These are phyloP conservation scores for Oxytorus armatus DNA, from an alignment of 2,888 invertebrate genomes.

Conservation along the genomic window DNA sequence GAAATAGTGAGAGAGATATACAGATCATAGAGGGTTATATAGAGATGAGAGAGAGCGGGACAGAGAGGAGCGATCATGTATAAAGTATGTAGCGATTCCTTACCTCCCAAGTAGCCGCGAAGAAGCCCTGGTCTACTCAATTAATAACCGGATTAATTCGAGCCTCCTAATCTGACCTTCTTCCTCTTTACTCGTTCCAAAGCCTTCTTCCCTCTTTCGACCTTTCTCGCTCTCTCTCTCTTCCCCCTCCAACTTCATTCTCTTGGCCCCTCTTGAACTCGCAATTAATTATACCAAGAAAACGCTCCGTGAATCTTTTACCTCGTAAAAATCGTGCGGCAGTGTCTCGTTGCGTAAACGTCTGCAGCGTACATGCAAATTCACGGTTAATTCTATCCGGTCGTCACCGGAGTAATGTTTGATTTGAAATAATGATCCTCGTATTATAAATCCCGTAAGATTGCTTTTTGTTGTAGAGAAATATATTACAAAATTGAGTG, in stretches of 20 bases:
- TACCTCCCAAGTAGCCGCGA: conserved; percentile 64
- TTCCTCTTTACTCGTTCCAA: conserved; percentile 16
- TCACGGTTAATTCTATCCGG: neutral
- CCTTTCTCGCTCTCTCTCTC: conserved; percentile 20
- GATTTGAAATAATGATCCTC: conserved; percentile 18
- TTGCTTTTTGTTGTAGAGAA: neutral
- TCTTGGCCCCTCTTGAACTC: conserved; percentile 45
- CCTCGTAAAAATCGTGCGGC: conserved; percentile 1
- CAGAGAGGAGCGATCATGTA: conserved; percentile 35
- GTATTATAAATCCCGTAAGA: neutral
- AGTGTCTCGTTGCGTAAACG: conserved; percentile 14
- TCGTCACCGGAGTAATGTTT: conserved; percentile 2
- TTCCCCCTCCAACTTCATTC: conserved; percentile 44
- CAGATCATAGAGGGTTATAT: neutral
- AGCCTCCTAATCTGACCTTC: conserved; percentile 68
- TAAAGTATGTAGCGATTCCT: conserved; percentile 68
- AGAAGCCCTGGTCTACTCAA: conserved; percentile 70
- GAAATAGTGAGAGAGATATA: conserved; percentile 7
- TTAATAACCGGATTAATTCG: conserved; percentile 77
- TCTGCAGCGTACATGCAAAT: conserved; percentile 13
- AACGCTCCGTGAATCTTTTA: conserved; percentile 9
- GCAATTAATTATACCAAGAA: conserved; percentile 56
- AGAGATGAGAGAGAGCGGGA: conserved; percentile 16
- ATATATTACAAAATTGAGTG: neutral
- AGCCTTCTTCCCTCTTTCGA: neutral